A percentile compares a stretch with the other conserved stretches of the same genome.
These are phyloP conservation scores for Anodontia alba DNA, from an alignment of 2,888 invertebrate species.

Conservation along the genomic window DNA sequence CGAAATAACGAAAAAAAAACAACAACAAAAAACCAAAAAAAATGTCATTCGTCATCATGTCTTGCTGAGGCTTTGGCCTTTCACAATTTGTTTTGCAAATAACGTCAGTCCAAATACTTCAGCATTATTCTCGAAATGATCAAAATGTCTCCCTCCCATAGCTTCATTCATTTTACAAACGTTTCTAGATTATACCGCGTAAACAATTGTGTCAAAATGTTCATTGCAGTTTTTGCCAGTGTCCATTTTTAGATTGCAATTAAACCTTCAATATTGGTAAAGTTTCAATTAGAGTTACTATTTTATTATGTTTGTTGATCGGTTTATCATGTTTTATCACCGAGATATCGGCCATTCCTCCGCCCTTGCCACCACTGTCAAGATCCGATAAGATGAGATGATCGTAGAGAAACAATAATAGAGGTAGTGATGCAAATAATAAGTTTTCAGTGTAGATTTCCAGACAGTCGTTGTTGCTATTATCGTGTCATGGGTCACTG, in stretches of 20 bases:
- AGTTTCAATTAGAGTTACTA: background rate
- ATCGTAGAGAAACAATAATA: background rate
- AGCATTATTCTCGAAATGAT: no score
- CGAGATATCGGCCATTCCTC: background rate
- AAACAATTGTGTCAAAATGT: no score
- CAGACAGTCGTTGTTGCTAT: background rate
- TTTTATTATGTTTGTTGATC: conserved; percentile 1
- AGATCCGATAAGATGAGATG: background rate
- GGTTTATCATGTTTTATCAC: conserved; percentile 4
- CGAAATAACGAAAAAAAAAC: no score
- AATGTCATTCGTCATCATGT: no score
- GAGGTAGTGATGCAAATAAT: background rate
- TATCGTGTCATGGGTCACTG: conserved; percentile 9
- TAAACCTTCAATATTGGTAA: background rate
- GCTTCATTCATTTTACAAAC: no score
- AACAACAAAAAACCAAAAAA: no score
- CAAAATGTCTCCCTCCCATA: no score
- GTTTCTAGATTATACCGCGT: no score
- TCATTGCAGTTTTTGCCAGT: no score
- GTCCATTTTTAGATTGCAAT: background rate
- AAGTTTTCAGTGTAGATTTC: conserved; percentile 4
- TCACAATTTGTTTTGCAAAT: no score
- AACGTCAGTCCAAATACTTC: no score
- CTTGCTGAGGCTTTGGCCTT: no score
- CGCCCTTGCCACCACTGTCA: background rate